phyloP scores from a whole-genome alignment of 2,888 invertebrate species.

The Fragum whitleyi region DNA sequence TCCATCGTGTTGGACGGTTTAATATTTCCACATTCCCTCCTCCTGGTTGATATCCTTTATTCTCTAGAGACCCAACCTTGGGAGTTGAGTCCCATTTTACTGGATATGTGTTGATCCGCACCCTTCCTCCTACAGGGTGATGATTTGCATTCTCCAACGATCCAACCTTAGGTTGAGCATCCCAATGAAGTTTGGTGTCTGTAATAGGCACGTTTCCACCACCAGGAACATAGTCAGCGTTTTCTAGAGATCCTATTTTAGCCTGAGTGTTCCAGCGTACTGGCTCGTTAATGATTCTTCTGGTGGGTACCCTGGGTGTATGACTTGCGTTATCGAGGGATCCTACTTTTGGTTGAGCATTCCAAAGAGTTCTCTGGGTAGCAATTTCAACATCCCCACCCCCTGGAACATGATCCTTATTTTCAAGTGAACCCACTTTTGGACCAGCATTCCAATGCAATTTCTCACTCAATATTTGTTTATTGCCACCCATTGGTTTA shows the following conservation, averaged over 20 bases:
- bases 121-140: conserved; percentile 71
- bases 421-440: conserved; percentile 91
- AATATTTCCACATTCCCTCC: conserved; percentile 70
- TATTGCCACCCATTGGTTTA: conserved; percentile 66
- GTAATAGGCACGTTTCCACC: conserved; percentile 69
- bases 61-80: conserved; percentile 74
- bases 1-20: conserved; percentile 69
- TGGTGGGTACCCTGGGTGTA: conserved; percentile 70
- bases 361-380: conserved; percentile 66
- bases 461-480: conserved; percentile 63
- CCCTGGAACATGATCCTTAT: conserved; percentile 54
- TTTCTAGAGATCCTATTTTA: conserved; percentile 74
- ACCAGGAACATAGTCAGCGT: conserved; percentile 64
- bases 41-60: conserved; percentile 67
- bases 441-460: conserved; percentile 89
- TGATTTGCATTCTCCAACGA: conserved; percentile 74
- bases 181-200: conserved; percentile 70
- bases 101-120: conserved; percentile 57
- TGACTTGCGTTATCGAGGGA: conserved; percentile 76
- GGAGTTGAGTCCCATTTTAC: conserved; percentile 48
- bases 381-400: conserved; percentile 63
- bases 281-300: conserved; percentile 53
- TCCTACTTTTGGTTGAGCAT: conserved; percentile 73
- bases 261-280: conserved; percentile 58
- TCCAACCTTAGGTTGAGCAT: conserved; percentile 69